Evolutionary conservation across 2,888 invertebrate species (phyloP).

Genomic region (Desoria tigrina): DNA sequence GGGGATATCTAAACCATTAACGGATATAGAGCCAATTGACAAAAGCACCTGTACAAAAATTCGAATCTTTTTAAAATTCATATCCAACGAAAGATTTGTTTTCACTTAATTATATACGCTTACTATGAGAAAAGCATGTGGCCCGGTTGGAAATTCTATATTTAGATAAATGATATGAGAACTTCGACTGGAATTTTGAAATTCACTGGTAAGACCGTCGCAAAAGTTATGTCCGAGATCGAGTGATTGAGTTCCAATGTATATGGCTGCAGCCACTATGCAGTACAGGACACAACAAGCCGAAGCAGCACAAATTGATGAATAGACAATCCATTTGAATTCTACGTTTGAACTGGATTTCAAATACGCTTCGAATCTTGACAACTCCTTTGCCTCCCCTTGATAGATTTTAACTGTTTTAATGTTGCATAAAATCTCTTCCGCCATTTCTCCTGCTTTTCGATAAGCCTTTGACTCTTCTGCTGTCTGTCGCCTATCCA

Average conservation of each 20-base stretch:
- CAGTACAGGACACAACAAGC: constrained; percentile 28
- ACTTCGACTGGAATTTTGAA: too few species aligned
- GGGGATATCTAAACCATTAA: constrained; percentile 18
- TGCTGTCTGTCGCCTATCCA: constrained; percentile 8
- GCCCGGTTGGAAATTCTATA: neutral
- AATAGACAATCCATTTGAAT: constrained; percentile 17
- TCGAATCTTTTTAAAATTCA: neutral
- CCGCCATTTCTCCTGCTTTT: constrained; percentile 23
- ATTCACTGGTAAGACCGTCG: neutral
- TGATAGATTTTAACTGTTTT: constrained; percentile 41
- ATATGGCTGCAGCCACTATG: constrained; percentile 12
- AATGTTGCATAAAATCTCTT: constrained; percentile 38
- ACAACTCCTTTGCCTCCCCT: constrained; percentile 27
- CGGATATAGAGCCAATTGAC: constrained; percentile 11
- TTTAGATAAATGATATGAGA: neutral
- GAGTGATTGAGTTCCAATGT: constrained; percentile 1
- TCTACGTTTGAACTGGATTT: neutral
- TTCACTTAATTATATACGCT: too few species aligned
- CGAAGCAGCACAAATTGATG: constrained; percentile 19
- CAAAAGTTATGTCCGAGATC: neutral
- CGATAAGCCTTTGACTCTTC: constrained; percentile 14
- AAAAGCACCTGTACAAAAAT: constrained; percentile 21
- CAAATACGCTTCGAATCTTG: constrained; percentile 16
- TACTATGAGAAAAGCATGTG: neutral
- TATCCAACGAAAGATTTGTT: too few species aligned